These are phyloP conservation scores for Coleophora deauratella DNA, from an alignment of 2,888 invertebrate species.

Conservation along the genomic window DNA sequence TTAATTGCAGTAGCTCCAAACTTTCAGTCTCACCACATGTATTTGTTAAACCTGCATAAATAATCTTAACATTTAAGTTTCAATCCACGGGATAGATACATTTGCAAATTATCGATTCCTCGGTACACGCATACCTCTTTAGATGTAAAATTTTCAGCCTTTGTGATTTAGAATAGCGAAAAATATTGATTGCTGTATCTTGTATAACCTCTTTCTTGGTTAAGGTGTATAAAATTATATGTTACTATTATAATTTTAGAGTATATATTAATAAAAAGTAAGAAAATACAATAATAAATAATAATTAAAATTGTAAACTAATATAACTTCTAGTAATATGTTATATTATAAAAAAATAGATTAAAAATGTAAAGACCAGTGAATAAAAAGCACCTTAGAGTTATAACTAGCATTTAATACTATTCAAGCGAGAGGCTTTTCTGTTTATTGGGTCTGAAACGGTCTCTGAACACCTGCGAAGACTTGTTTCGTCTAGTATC, in stretches of 20 bases:
- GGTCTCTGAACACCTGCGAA: background rate
- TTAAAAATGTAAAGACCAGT: constrained; percentile 40
- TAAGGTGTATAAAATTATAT: constrained; percentile 28
- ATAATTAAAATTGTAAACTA: constrained; percentile 32
- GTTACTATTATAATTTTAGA: no score
- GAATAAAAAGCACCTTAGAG: constrained; percentile 36
- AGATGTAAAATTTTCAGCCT: constrained; percentile 13
- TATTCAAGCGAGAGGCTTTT: constrained; percentile 52
- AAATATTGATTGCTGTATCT: constrained; percentile 16
- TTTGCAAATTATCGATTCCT: constrained; percentile 2
- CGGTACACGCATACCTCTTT: constrained; percentile 7
- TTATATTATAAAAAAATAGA: constrained; percentile 29
- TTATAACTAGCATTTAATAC: constrained; percentile 50
- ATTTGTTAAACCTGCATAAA: background rate
- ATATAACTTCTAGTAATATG: constrained; percentile 27
- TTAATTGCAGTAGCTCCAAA: no score
- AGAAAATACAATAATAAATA: constrained; percentile 17
- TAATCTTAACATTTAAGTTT: background rate
- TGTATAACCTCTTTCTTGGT: constrained; percentile 19
- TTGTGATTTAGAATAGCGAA: constrained; percentile 31
- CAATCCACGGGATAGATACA: background rate
- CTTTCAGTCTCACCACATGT: background rate
- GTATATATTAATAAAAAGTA: constrained; percentile 22
- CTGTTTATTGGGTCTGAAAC: constrained; percentile 20
- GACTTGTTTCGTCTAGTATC: background rate